Evolutionary conservation across 2,797 vertebrate genomes (phyloP), one percentile per base, ranked within the genome.

Genomic region (Hipposideros larvatus): DNA sequence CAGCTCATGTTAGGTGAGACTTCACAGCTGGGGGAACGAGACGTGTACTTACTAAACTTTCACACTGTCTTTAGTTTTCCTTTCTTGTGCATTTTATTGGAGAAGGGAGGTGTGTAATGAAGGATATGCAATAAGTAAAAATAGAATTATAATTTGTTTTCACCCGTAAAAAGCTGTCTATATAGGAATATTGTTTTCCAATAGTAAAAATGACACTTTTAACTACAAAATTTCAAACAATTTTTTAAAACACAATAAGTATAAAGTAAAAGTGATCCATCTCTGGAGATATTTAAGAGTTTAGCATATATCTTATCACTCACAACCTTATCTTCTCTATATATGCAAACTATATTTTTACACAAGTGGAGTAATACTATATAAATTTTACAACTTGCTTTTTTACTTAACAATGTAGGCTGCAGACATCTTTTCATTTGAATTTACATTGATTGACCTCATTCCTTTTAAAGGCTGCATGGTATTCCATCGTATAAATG

Each of bases 201-300:
- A 48, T 79, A 79, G 34, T 85, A 91, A 70, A 75, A 91, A 34
- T 31, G 34, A 13, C 22, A 55, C 37, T 70, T 0, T 85, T 87
- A 78, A 88, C 86, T 46, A 68, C 24, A 77, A 94, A 94, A 79
- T 65, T 46, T 51, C 59, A 66, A 85, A 65, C 19, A 68, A 84
- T 43, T 43, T 66, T 88, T 94, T 86, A 82, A 89, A 83, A 75
- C 46, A 95, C 24, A 90, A 63, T 86, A 83, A 71, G 41, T 21
- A 83, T 53, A 90, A 88, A 75, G 41, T 55, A 53, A 59, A 94
- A 74, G 24, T 68, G 87, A 65, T 11, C 18, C 43, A 82, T 19
- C 48, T 43, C 43, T 43, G 43, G 43, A 43, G 43, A 43, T 43
- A 43, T 43, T 43, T 43, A 43, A 43, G 6, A 43, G 10, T 70